A percentile compares a stretch with the other conserved stretches of the same genome.
Conservation (phyloP, 2,888 invertebrate genomes). For the Idaea aversata region DNA sequence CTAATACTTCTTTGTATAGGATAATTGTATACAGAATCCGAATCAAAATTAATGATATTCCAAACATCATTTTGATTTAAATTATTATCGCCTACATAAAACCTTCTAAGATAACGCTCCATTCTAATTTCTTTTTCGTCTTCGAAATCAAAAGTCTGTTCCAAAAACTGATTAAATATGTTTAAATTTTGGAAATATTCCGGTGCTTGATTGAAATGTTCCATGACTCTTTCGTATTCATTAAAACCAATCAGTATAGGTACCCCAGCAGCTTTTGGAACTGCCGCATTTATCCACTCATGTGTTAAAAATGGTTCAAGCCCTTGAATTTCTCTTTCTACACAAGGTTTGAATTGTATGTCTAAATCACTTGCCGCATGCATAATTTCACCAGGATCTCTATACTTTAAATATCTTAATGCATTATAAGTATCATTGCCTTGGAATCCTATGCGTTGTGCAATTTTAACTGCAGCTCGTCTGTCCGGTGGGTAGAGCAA, state of each 20-base stretch:
- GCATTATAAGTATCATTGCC: constrained; percentile 37
- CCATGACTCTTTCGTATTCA: constrained; percentile 37
- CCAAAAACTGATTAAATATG: constrained; percentile 28
- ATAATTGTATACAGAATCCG: constrained; percentile 48
- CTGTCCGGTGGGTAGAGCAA: constrained; percentile 36
- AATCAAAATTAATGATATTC: constrained; percentile 42
- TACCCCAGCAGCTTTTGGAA: constrained; percentile 40
- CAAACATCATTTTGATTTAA: constrained; percentile 27
- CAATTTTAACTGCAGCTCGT: constrained; percentile 39
- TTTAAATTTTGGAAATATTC: constrained; percentile 33
- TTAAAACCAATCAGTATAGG: constrained; percentile 52
- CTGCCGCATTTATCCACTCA: constrained; percentile 38
- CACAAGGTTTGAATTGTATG: constrained; percentile 44
- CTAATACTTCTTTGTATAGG: constrained; percentile 44
- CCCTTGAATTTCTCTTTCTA: constrained; percentile 45
- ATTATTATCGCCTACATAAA: constrained; percentile 49
- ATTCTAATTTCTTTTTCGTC: constrained; percentile 30
- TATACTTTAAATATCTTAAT: constrained; percentile 34
- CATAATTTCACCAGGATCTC: constrained; percentile 36
- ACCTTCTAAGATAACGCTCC: constrained; percentile 35
- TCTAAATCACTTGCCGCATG: constrained; percentile 30
- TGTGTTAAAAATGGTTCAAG: constrained; percentile 44
- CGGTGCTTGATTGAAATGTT: constrained; percentile 22
- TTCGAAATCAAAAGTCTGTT: constrained; percentile 30
- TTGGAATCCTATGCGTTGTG: constrained; percentile 37